A percentile compares a stretch with the other conserved stretches of the same genome.
Conservation (phyloP, 30 jellyfish, hydroid and myxozoan genomes). For the Euphysa ruthae region DNA sequence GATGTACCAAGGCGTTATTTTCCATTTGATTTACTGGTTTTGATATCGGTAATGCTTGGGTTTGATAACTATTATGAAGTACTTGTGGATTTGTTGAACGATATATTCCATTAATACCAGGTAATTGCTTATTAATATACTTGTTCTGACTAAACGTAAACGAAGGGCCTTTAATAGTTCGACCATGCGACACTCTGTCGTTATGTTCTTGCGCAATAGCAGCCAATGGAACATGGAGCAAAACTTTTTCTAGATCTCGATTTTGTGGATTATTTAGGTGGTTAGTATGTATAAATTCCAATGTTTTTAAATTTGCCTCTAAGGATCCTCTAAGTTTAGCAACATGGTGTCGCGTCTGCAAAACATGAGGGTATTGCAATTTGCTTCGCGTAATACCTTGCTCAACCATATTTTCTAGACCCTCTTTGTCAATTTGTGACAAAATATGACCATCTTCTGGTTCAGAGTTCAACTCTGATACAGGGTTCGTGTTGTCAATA, state of each 20-base stretch:
- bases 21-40: too few relatives aligned
- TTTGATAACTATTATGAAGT: too few relatives aligned
- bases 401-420: background rate
- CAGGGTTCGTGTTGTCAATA: too few relatives aligned
- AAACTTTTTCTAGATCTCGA: background rate
- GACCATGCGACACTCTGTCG: background rate
- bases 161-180: too few relatives aligned
- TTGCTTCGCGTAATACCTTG: slow-evolving; percentile 14
- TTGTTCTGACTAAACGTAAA: too few relatives aligned
- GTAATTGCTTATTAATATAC: too few relatives aligned
- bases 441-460: background rate
- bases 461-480: too few relatives aligned
- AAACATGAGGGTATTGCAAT: background rate
- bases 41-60: too few relatives aligned
- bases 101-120: too few relatives aligned
- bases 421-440: background rate
- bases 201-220: slow-evolving; percentile 19
- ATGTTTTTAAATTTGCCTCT: slow-evolving; percentile 8
- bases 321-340: slow-evolving; percentile 3
- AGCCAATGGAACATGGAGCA: slow-evolving; percentile 1
- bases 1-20: too few relatives aligned
- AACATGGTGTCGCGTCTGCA: background rate
- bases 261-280: background rate
- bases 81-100: too few relatives aligned
- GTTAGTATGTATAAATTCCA: slow-evolving; percentile 6